Percentiles rank a stretch among this genome's conserved stretches.
Evolutionary conservation across 1,140 invertebrate genomes (phyloP).

Genomic region (Condylostylus longicornis): DNA sequence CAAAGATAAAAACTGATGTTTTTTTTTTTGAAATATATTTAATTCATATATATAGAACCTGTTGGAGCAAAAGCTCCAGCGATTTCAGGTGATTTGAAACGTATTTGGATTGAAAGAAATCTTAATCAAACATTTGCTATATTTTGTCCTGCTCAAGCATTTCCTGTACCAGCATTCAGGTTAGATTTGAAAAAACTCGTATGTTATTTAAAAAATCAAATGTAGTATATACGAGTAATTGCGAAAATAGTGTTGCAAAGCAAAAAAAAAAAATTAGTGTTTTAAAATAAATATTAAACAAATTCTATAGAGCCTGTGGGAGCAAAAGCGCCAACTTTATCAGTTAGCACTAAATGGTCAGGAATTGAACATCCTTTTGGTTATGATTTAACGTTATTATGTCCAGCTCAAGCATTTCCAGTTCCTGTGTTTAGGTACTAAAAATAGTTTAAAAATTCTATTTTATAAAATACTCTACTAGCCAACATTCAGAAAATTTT

Average conservation of each 20-base stretch:
- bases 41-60: conserved; percentile 27
- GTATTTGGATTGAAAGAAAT: conserved; percentile 17
- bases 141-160: conserved; percentile 49
- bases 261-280: no score
- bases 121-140: conserved; percentile 35
- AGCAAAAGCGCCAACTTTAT: conserved; percentile 49
- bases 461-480: no score
- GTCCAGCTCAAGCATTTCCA: conserved; percentile 37
- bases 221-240: no score
- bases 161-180: conserved; percentile 45
- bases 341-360: conserved; percentile 46
- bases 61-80: conserved; percentile 34
- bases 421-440: conserved; percentile 37
- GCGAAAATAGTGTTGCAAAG: no score
- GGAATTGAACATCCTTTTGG: conserved; percentile 17
- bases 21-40: conserved; percentile 32
- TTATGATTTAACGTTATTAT: conserved; percentile 34
- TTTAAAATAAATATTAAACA: no score
- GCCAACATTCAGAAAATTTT: no score
- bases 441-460: conserved; percentile 4
- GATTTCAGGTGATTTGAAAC: conserved; percentile 20
- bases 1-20: conserved; percentile 32
- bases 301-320: conserved; percentile 47
- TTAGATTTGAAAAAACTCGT: conserved; percentile 26
- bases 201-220: no score